A percentile compares a stretch with the other conserved stretches of the same genome.
Conservation (phyloP, 2,888 invertebrate genomes). For the Caenorhabditis becei region DNA sequence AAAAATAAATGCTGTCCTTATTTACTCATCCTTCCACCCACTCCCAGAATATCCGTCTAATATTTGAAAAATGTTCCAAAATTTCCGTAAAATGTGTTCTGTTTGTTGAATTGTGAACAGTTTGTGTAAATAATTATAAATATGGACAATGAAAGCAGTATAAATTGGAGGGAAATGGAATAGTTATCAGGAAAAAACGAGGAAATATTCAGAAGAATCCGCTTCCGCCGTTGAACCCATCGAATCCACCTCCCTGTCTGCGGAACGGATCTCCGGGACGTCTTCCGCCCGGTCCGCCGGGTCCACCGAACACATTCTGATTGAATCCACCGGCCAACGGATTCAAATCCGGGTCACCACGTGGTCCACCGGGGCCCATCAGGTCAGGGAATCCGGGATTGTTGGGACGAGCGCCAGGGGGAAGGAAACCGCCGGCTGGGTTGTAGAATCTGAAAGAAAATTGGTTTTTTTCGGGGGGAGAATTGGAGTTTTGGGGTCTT, state of each 20-base stretch:
- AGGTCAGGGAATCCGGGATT: conserved; percentile 21
- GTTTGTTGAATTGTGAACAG: no score
- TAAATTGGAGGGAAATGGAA: no score
- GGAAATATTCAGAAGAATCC: conserved; percentile 32
- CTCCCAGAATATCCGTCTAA: no score
- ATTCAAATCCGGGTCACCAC: conserved; percentile 41
- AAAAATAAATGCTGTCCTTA: no score
- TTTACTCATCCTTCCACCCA: no score
- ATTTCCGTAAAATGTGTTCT: no score
- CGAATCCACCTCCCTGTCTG: conserved; percentile 18
- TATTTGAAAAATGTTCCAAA: no score
- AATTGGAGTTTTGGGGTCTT: no score
- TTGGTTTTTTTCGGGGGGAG: not conserved
- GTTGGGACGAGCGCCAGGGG: conserved; percentile 32
- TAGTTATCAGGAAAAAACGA: no score
- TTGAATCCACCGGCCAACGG: conserved; percentile 26
- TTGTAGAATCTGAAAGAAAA: conserved; percentile 25
- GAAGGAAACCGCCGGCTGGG: conserved; percentile 37
- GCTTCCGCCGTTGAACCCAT: conserved; percentile 34
- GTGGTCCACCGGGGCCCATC: not conserved
- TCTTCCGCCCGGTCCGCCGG: no score
- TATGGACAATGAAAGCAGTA: no score
- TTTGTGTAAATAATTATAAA: no score
- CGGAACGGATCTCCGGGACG: conserved; percentile 46
- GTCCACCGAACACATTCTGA: conserved; percentile 29